Evolutionary conservation across 1,140 invertebrate species (phyloP).

Genomic region (Artemia franciscana): DNA sequence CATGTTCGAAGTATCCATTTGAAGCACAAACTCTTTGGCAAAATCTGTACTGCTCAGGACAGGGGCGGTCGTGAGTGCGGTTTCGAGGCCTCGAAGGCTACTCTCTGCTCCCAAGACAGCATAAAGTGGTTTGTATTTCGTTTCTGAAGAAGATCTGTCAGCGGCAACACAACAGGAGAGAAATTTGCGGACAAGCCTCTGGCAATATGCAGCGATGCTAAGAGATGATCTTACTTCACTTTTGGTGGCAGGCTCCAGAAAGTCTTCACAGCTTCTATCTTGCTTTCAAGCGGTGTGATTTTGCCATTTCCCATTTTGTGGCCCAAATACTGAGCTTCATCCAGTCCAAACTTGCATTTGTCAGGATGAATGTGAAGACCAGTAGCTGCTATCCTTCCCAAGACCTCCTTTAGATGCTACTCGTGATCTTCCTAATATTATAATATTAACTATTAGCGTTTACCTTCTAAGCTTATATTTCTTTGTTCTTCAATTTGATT

Average conservation of each 20-base stretch:
- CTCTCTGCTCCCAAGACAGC: not conserved
- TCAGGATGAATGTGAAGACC: constrained; percentile 14
- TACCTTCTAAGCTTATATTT: too few species aligned
- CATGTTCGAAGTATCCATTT: constrained; percentile 18
- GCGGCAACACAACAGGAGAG: not conserved
- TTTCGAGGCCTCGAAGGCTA: not conserved
- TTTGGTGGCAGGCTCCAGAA: constrained; percentile 13
- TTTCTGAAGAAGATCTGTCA: not conserved
- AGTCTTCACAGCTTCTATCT: constrained; percentile 19
- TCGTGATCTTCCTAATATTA: constrained; percentile 10
- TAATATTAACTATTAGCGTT: too few species aligned
- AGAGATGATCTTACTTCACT: not conserved
- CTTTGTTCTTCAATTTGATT: too few species aligned
- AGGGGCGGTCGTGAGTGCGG: not conserved
- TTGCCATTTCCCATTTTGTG: constrained; percentile 17
- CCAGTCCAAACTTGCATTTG: constrained; percentile 20
- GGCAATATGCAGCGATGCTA: not conserved
- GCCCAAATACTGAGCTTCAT: constrained; percentile 19
- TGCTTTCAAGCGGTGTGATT: constrained; percentile 19
- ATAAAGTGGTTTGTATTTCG: not conserved
- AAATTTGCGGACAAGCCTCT: not conserved
- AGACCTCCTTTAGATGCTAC: constrained; percentile 10
- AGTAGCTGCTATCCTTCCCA: constrained; percentile 2
- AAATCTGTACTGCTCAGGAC: constrained; percentile 13
- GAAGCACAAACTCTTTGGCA: constrained; percentile 14